Conservation (phyloP, 35 echinoderm and acorn worm genomes). For the Stichopus chloronotus region DNA sequence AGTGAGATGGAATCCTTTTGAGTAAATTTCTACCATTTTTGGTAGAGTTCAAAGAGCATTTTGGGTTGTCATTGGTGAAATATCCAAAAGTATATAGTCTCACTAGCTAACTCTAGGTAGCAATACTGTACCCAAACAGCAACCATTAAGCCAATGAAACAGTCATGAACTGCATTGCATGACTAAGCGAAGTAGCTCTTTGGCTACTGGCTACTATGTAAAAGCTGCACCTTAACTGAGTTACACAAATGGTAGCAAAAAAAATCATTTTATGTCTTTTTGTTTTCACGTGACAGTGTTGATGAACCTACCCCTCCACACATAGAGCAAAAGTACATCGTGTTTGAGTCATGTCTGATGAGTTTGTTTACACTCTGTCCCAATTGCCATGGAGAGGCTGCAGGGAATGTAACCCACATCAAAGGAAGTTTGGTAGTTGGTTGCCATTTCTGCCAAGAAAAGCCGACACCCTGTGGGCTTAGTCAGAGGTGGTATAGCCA, state of each 20-base stretch:
- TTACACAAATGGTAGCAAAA: neutral
- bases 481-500: slow-evolving; percentile 57
- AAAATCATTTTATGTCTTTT: neutral
- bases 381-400: neutral
- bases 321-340: slow-evolving; percentile 50
- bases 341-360: slow-evolving; percentile 59
- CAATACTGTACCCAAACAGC: too few relatives aligned
- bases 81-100: too few relatives aligned
- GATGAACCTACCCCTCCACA: slow-evolving; percentile 20
- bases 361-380: slow-evolving; percentile 49
- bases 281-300: neutral
- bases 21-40: too few relatives aligned
- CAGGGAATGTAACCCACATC: neutral
- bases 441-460: neutral
- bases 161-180: too few relatives aligned
- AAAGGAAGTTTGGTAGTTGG: slow-evolving; percentile 35
- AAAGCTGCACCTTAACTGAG: neutral
- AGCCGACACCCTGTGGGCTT: neutral
- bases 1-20: too few relatives aligned
- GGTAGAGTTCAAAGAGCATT: too few relatives aligned
- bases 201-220: too few relatives aligned
- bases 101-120: too few relatives aligned
- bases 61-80: too few relatives aligned
- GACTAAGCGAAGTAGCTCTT: too few relatives aligned
- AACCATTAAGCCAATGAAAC: too few relatives aligned